Evolutionary conservation across 2,113 vertebrate genomes (phyloP).

Genomic region (Chionodraco myersi): DNA sequence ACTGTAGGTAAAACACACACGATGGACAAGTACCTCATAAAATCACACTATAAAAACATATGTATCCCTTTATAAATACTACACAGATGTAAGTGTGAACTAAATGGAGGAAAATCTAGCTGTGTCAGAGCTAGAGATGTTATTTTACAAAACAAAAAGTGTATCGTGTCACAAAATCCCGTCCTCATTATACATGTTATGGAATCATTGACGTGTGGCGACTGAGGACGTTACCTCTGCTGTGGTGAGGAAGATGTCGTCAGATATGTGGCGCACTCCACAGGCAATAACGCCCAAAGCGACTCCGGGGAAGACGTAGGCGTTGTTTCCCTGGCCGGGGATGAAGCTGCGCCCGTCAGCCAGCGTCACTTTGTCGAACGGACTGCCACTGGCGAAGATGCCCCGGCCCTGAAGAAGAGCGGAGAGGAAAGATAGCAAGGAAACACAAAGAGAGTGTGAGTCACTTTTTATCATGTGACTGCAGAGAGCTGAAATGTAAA

Average conservation of each 20-base stretch:
- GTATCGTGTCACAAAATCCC: no score
- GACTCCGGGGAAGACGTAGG: slow-evolving; percentile 96
- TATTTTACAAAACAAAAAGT: neutral
- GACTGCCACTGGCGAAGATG: slow-evolving; percentile 97
- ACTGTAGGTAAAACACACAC: no score
- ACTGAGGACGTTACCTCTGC: slow-evolving; percentile 86
- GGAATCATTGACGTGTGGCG: neutral
- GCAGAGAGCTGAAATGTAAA: no score
- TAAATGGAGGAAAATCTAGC: no score
- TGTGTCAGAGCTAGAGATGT: neutral
- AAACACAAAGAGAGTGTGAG: neutral
- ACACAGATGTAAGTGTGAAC: neutral
- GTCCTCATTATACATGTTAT: neutral
- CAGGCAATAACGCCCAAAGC: slow-evolving; percentile 93
- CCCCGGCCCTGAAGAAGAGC: slow-evolving; percentile 87
- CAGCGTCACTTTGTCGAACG: slow-evolving; percentile 92
- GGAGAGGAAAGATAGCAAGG: neutral
- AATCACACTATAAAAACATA: no score
- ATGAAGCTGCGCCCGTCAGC: slow-evolving; percentile 90
- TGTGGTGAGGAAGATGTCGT: slow-evolving; percentile 95
- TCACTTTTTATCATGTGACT: no score
- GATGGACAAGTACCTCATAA: no score
- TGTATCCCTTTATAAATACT: neutral
- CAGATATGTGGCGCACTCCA: slow-evolving; percentile 92
- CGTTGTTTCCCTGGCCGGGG: slow-evolving; percentile 97